Conservation (phyloP, 2,797 vertebrate genomes). For the Hapalemur alaotrensis region DNA sequence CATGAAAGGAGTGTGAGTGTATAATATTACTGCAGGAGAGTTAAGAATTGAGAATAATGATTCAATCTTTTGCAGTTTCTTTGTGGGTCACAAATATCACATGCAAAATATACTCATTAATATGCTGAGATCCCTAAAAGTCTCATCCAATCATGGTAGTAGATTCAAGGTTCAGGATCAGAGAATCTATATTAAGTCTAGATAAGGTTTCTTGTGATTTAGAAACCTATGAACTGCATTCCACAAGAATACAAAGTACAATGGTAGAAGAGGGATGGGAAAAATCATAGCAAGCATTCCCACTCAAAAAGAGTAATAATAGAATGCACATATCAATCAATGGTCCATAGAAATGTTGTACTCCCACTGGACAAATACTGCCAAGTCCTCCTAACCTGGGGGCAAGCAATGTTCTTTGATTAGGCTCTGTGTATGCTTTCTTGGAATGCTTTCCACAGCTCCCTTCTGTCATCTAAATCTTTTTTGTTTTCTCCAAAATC, state of each 20-base stretch:
- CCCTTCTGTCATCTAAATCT: neutral
- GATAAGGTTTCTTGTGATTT: neutral
- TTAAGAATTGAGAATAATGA: neutral
- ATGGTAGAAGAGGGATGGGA: neutral
- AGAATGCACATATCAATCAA: neutral
- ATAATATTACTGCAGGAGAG: neutral
- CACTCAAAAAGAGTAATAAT: neutral
- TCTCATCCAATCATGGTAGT: neutral
- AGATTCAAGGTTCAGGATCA: neutral
- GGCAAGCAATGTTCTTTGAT: neutral
- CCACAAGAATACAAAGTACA: neutral
- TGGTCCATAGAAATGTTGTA: neutral
- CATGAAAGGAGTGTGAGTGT: neutral
- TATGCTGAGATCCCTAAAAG: neutral
- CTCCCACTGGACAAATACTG: neutral
- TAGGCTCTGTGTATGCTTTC: neutral
- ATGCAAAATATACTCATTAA: neutral
- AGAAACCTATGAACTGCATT: neutral
- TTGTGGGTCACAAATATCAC: neutral
- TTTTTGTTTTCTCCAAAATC: neutral
- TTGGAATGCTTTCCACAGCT: neutral
- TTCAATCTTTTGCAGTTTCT: neutral
- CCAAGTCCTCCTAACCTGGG: neutral
- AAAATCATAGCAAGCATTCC: neutral
- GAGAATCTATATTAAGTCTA: neutral